A percentile compares a stretch with the other conserved stretches of the same genome.
phyloP scores from a whole-genome alignment of 2,888 invertebrate species.

The Sepiola atlantica region DNA sequence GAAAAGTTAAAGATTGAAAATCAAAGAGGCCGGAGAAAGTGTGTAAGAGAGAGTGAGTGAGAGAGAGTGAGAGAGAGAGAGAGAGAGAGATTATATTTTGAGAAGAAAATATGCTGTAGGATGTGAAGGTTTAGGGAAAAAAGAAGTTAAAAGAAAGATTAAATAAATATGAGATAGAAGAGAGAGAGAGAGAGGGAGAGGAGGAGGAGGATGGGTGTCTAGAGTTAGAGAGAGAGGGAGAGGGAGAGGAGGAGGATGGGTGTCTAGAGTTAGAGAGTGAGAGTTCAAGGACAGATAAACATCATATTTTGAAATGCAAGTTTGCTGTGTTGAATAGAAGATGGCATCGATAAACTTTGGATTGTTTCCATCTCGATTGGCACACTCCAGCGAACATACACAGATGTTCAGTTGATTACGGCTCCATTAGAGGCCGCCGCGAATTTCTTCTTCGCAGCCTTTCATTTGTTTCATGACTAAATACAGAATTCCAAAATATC shows the following conservation, averaged over 20 bases:
- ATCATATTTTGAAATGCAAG: conserved; percentile 3
- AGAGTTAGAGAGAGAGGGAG: not conserved
- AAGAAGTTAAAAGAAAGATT: not conserved
- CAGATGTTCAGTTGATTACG: not conserved
- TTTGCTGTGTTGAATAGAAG: not conserved
- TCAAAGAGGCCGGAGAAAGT: no score
- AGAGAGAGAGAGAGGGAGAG: not conserved
- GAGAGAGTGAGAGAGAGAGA: not conserved
- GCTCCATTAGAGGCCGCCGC: not conserved
- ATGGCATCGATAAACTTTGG: not conserved
- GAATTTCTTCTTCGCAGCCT: not conserved
- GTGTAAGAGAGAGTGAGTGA: no score
- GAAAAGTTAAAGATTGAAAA: not conserved
- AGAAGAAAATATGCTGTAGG: not conserved
- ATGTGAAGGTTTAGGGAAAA: not conserved
- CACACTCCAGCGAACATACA: conserved; percentile 14
- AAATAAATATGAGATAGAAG: no score
- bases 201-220: not conserved
- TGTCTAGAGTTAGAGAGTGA: not conserved
- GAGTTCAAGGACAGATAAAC: conserved; percentile 1
- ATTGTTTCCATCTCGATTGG: not conserved
- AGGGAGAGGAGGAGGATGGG: not conserved
- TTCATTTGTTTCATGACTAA: not conserved
- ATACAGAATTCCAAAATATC: conserved; percentile 7
- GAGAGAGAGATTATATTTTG: not conserved